Base-by-base conservation (phyloP, 1,140 invertebrate genomes). In the Dolichoris vasculosae region DNA sequence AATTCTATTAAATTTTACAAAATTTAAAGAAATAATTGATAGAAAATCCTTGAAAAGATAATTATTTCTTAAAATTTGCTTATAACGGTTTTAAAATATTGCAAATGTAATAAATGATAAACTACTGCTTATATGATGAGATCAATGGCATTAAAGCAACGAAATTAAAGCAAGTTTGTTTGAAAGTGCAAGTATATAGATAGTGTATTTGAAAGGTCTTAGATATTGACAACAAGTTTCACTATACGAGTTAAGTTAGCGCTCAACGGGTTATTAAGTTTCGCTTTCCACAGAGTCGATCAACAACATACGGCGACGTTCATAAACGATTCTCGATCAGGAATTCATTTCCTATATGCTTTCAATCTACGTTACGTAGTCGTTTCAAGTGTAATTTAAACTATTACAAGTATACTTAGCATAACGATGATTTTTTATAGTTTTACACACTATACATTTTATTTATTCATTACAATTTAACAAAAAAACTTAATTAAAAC, bases 231-330 rank as follows among this genome's bases (percentile, higher is more conserved):
- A 82, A 38, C 30, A 51, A 83, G 59, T 83, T 83, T 83, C 82
- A 67, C 73, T 67, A 43, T 23, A 26, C 63, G n/a, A 4, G 23
- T 35, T 46, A n/a, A 30, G 32, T 32, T 35, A 32, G 32, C 23
- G 2, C 48, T 46, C 32, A 48, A 75, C 75, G 75, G 30, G 48
- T 83, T 76, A 85, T 87, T 82, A 88, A 87, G 51, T 89, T 88
- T 89, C 88, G 88, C 88, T 89, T 88, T 89, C 86, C 86, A 88
- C 38, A 48, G 78, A 30, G 30, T 17, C 9, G 69, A 82, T 75
- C 48, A 8, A 80, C 59, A 48, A 46, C 71, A 89, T 90, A 88
- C 1, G 11, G 13, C 32, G 26, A 30, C 30, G 30, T 30, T 81
- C 26, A 35, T 30, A 40, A 64, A 43, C 17, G 23, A 40, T 46